phyloP scores from a whole-genome alignment of 2,888 invertebrate species.

The Mimachlamys varia region DNA sequence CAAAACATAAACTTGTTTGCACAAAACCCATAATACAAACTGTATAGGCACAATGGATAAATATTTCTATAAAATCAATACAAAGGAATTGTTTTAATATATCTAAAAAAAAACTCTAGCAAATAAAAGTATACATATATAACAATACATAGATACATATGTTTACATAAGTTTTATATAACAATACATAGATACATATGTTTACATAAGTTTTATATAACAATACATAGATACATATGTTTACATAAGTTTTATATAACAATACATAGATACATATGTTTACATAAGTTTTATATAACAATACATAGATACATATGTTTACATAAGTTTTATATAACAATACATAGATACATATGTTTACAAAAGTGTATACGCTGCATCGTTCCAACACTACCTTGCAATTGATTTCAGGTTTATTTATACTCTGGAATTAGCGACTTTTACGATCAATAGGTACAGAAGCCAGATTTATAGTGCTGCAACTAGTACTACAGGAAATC shows the following conservation, averaged over 20 bases:
- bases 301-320: not conserved
- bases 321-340: not conserved
- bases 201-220: not conserved
- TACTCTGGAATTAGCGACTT: not conserved
- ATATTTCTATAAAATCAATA: conserved; percentile 19
- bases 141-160: not conserved
- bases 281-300: not conserved
- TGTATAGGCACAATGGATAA: conserved; percentile 17
- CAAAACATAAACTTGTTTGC: not conserved
- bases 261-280: not conserved
- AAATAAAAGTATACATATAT: not conserved
- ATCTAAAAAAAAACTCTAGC: not conserved
- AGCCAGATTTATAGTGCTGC: not conserved
- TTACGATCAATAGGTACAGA: not conserved
- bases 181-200: not conserved
- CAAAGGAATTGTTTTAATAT: not conserved
- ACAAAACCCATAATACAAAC: not conserved
- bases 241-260: not conserved
- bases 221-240: not conserved
- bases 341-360: not conserved
- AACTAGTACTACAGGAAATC: not conserved
- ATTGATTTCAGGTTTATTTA: too few relatives aligned
- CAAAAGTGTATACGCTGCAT: too few relatives aligned
- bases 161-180: not conserved
- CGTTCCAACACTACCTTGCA: too few relatives aligned